Conservation (phyloP, 1,140 invertebrate genomes). For the Hylaeus volcanicus region DNA sequence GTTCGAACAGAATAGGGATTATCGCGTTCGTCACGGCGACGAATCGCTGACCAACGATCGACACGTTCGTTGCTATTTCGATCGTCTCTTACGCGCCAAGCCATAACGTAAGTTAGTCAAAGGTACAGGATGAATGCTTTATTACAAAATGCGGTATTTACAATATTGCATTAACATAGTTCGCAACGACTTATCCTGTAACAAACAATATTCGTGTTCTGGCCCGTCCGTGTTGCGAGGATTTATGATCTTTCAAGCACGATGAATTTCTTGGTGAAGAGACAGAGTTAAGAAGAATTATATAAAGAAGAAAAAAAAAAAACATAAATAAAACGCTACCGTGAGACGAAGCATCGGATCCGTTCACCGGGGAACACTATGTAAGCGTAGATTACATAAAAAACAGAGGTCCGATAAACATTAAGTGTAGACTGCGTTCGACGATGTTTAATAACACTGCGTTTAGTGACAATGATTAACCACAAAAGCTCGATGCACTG, state of each 20-base stretch:
- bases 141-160: conserved; percentile 49
- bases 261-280: conserved; percentile 1
- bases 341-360: conserved; percentile 19
- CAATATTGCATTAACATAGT: conserved; percentile 41
- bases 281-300: too few relatives aligned
- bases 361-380: conserved; percentile 1
- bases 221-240: conserved; percentile 1
- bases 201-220: background rate
- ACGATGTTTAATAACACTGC: conserved; percentile 43
- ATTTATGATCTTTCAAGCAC: conserved; percentile 27
- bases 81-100: conserved; percentile 29
- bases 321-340: conserved; percentile 26
- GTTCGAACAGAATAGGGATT: background rate
- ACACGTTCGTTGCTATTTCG: background rate
- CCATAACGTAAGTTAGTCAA: conserved; percentile 45
- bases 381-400: background rate
- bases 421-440: conserved; percentile 11
- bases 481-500: conserved; percentile 60
- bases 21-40: background rate
- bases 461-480: conserved; percentile 58
- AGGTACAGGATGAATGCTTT: conserved; percentile 42
- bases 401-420: conserved; percentile 13
- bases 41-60: background rate
- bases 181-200: conserved; percentile 4
- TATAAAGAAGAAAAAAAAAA: background rate